A percentile compares a stretch with the other conserved stretches of the same genome.
Evolutionary conservation across 2,888 invertebrate species (phyloP).

Genomic region (Drosophila lacicola): DNA sequence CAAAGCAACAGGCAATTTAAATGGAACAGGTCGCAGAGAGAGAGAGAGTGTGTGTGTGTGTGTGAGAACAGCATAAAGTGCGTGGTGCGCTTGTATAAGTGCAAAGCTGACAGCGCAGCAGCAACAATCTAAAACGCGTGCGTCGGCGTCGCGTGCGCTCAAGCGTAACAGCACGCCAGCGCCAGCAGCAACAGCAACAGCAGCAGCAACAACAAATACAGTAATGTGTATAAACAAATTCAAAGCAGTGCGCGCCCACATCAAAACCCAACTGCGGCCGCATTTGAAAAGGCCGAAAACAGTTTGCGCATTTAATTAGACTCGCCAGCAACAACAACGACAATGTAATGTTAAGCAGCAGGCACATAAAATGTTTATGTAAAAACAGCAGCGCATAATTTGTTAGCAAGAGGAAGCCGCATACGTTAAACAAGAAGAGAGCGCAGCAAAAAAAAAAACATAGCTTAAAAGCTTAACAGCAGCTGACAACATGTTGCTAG

Average conservation of each 20-base stretch:
- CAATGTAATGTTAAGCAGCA: slow-evolving; percentile 52
- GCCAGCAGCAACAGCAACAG: slow-evolving; percentile 23
- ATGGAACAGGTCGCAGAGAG: slow-evolving; percentile 44
- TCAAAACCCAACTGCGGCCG: slow-evolving; percentile 56
- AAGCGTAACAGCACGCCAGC: slow-evolving; percentile 61
- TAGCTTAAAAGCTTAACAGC: slow-evolving; percentile 27
- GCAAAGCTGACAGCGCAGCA: slow-evolving; percentile 48
- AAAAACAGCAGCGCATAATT: slow-evolving; percentile 66
- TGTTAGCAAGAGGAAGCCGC: slow-evolving; percentile 59
- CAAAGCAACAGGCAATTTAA: slow-evolving; percentile 43
- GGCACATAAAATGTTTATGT: slow-evolving; percentile 62
- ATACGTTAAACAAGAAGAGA: slow-evolving; percentile 22
- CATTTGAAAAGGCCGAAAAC: slow-evolving; percentile 64
- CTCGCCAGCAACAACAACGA: slow-evolving; percentile 33
- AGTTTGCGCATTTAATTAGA: slow-evolving; percentile 77
- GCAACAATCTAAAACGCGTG: slow-evolving; percentile 50
- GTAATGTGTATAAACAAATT: slow-evolving; percentile 72
- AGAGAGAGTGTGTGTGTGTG: neutral
- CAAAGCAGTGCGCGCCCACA: slow-evolving; percentile 72
- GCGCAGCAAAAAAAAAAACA: slow-evolving; percentile 14
- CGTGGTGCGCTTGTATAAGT: slow-evolving; percentile 48
- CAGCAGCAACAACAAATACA: slow-evolving; percentile 29
- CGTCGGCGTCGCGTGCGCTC: slow-evolving; percentile 68
- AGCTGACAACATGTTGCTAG: slow-evolving; percentile 58
- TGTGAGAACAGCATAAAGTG: slow-evolving; percentile 29